Evolutionary conservation across 1,140 invertebrate genomes (phyloP).

Genomic region (Pogonus chalceus): DNA sequence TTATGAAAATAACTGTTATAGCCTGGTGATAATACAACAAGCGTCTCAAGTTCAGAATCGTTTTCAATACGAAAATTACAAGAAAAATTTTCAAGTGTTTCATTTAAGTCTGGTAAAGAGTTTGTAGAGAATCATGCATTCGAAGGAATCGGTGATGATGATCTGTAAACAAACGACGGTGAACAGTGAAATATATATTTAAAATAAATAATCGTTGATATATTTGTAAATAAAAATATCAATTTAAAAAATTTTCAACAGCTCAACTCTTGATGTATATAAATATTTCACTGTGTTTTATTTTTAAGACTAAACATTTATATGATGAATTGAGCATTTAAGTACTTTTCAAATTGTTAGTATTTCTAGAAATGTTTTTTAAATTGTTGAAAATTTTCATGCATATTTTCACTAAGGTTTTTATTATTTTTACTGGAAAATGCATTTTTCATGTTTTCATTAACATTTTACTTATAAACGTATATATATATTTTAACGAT

Average conservation of each 20-base stretch:
- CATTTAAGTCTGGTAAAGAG: conserved; percentile 50
- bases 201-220: too few relatives aligned
- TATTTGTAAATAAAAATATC: not conserved
- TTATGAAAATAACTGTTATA: too few relatives aligned
- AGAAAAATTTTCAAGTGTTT: conserved; percentile 47
- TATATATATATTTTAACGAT: too few relatives aligned
- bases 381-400: too few relatives aligned
- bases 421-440: too few relatives aligned
- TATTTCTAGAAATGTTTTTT: too few relatives aligned
- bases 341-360: not conserved
- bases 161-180: conserved; percentile 47
- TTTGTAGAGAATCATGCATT: conserved; percentile 81
- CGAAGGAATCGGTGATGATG: conserved; percentile 82
- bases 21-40: conserved; percentile 10
- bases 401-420: too few relatives aligned
- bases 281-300: not conserved
- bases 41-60: conserved; percentile 22
- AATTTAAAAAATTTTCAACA: not conserved
- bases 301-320: not conserved
- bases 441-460: too few relatives aligned
- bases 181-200: too few relatives aligned
- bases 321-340: not conserved
- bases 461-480: too few relatives aligned
- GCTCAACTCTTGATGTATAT: not conserved
- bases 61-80: conserved; percentile 45